phyloP scores from a whole-genome alignment of 2,113 vertebrate genomes.

The Paedocypris sp. region DNA sequence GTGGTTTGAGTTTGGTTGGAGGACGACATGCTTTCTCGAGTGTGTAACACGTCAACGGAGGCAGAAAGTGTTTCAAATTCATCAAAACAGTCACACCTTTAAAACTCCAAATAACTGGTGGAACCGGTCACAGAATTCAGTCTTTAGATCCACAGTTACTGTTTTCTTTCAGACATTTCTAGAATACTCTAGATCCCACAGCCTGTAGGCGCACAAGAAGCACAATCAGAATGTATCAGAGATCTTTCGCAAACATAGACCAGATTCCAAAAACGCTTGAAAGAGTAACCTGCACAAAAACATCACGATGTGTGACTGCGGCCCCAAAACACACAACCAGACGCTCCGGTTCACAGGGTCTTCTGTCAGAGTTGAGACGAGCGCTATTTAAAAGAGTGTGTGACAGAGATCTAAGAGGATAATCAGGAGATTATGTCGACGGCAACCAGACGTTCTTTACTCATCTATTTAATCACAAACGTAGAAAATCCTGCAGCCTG shows the following conservation, averaged over 20 bases:
- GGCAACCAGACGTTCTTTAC: neutral
- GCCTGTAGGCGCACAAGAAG: slow-evolving; percentile 33
- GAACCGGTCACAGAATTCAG: neutral
- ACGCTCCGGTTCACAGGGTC: too few species aligned
- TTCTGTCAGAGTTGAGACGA: neutral
- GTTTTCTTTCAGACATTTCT: slow-evolving; percentile 23
- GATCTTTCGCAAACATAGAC: neutral
- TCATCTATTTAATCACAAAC: neutral
- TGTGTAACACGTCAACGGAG: too few species aligned
- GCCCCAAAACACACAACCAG: too few species aligned
- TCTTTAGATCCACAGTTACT: neutral
- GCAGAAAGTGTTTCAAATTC: neutral
- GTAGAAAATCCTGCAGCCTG: neutral
- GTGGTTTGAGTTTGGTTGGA: too few species aligned
- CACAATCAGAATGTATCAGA: slow-evolving; percentile 3
- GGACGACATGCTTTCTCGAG: too few species aligned
- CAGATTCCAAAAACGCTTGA: neutral
- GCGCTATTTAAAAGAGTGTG: neutral
- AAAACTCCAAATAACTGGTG: neutral
- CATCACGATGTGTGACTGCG: too few species aligned
- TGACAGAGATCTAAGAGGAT: neutral
- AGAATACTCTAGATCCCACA: slow-evolving; percentile 28
- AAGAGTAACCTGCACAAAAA: too few species aligned
- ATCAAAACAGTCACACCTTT: neutral
- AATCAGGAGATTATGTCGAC: neutral